Evolutionary conservation across 2,113 vertebrate species (phyloP), one percentile per base, ranked within the genome.

Genomic region (Capreolus pygargus): DNA sequence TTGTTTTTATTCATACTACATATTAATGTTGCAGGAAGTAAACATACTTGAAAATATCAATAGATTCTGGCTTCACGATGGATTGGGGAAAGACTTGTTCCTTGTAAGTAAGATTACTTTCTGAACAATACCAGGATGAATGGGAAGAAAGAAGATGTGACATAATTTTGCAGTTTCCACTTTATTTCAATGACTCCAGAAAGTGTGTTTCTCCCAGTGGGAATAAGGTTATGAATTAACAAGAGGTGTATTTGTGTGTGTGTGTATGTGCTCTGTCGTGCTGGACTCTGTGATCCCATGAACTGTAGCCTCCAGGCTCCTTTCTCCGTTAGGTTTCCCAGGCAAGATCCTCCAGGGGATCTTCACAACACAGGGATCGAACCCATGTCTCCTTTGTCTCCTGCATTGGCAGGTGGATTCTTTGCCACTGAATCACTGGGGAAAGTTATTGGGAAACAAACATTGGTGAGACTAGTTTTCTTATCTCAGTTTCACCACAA

Each of bases 311-410:
- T 70, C n/a, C 64, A 70, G n/a, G 10, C 10, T 36, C 67, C n/a
- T 39, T 9, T 70, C n/a, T 23, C 67, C 10, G 6, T 11, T n/a
- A 39, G n/a, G 19, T 70, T 39, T 70, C n/a, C 19, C 19, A 70
- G 67, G 67, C n/a, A 70, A 70, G n/a, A 39, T 23, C 19, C 10
- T 70, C 19, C n/a, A 70, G n/a, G 19, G 64, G 19, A 23, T 11
- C 67, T 39, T 70, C 19, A 6, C 0, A 19, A 70, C 4, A 9
- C n/a, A 39, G 5, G n/a, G n/a, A 39, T 23, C 0, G 1, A 70
- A 70, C n/a, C 5, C n/a, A 23, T 6, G 5, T 23, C n/a, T 70
- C n/a, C 67, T 70, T 10, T 12, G 19, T 70, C n/a, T 70, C 5
- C 10, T 70, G 67, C n/a, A 39, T 23, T 70, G 67, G 19, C n/a